These are phyloP conservation scores for Rhea americana DNA, from an alignment of 2,113 vertebrate genomes.

Conservation along the genomic window DNA sequence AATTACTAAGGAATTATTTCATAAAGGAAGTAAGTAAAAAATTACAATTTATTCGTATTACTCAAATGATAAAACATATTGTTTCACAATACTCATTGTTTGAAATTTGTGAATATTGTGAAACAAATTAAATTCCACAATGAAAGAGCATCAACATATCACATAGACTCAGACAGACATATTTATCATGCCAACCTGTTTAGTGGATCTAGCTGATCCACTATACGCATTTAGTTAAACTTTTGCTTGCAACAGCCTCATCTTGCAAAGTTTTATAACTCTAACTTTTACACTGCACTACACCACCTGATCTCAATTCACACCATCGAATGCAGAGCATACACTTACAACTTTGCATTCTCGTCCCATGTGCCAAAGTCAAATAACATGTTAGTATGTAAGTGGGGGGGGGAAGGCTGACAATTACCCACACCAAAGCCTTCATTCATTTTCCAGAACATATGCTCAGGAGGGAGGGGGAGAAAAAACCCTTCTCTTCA, in stretches of 20 bases:
- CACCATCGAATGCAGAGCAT: constrained; percentile 4
- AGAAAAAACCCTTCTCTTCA: background rate
- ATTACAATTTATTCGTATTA: background rate
- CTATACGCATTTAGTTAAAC: background rate
- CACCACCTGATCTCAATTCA: background rate
- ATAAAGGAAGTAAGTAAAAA: background rate
- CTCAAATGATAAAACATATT: background rate
- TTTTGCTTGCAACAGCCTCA: background rate
- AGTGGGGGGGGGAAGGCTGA: background rate
- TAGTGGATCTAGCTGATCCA: background rate
- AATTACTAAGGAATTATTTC: background rate
- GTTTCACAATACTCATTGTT: background rate
- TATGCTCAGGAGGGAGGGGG: background rate
- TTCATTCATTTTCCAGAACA: background rate
- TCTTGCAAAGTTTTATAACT: constrained; percentile 10
- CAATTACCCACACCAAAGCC: background rate
- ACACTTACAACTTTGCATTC: background rate
- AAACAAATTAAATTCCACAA: background rate
- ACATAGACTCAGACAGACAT: background rate
- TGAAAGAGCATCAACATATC: background rate
- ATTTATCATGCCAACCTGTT: background rate
- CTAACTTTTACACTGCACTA: background rate
- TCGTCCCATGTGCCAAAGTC: background rate
- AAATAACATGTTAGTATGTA: background rate
- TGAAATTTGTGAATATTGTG: too few relatives aligned